Evolutionary conservation across 92 coral and sea anemone genomes (phyloP), one percentile per base, ranked within the genome.

Genomic region (Palythoa heliodiscus): DNA sequence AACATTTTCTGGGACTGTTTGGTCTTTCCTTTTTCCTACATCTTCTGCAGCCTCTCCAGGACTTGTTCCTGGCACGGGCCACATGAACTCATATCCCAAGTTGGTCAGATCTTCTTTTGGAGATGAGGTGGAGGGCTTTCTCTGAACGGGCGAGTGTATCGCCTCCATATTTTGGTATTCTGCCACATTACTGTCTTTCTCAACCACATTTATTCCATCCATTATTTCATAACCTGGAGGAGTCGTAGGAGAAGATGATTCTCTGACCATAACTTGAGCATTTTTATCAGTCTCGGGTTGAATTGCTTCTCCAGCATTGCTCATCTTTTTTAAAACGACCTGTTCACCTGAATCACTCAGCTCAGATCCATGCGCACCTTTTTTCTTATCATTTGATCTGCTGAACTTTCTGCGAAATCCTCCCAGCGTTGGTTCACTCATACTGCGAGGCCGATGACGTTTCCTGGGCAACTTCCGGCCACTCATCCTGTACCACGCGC

Each of bases 401-500:
- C 84, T 39, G 29, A 48, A 80, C 15, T 25, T 48, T 22, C 60
- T 64, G 39, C 60, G 72, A 10, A 70, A 39, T 12, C 84, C 84
- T 20, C 84, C 17, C 4, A 80, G 11, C 11, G 84, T 80, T 11
- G 84, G 84, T 20, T 80, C 84, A 19, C 84, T 80, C 6, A 19
- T 8, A 17, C 84, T 80, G 20, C 84, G 84, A 14, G 84, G 84
- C 1, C 84, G 84, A 11, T 47, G 73, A 1, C 40, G 24, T 52
- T 47, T 80, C 43, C 37, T 80, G 12, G 73, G 61, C 0, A 24
- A 22, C 58, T 63, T 63, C 23, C 73, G 57, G 20, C 84, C 84
- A 38, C 84, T 80, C 84, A 80, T 80, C 47, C 84, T 66, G 19
- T 47, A 47, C 84, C 84, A 80, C 4, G 84, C 84, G 11, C 84